Evolutionary conservation across 2,113 vertebrate genomes (phyloP), one percentile per base, ranked within the genome.

Genomic region (Calypte anna): DNA sequence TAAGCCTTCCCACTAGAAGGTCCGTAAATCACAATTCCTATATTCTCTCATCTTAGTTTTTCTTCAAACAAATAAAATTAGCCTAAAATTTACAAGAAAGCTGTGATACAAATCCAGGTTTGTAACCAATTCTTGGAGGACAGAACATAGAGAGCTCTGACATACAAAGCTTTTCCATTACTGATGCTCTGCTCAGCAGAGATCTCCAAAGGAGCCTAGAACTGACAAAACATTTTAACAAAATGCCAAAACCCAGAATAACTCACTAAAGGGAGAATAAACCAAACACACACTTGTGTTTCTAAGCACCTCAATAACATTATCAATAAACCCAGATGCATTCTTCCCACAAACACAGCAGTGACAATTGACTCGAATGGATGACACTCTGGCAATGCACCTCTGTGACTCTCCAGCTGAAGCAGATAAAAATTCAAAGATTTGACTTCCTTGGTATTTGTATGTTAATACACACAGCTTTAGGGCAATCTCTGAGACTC

Each of bases 381-480:
- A 72, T 93, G 94, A 64, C 84, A 87, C 83, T 92, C 89, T 23
- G 54, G 16, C 86, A 93, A 88, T 28, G 61, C 3, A 4, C 83
- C 88, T n/a, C 9, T 86, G 89, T 87, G 86, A 59, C 86, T 91
- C 91, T 72, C 27, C 4, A 77, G 72, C 73, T 90, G 68, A 93
- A 95, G 88, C 80, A 92, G 91, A 88, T 95, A 88, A 96, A 93
- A 94, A 95, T 81, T 68, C 88, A 83, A 68, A 90, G 92, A 93
- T 81, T 78, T 59, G 61, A 54, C 79, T 81, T 78, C 69, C 75
- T 91, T 72, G 82, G 82, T 77, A 86, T 96, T 96, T 96, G 79
- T 78, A 91, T 90, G 90, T 86, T 95, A 93, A 95, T 93, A 75
- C 46, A 18, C 73, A 57, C 22, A 61, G 95, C 93, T 94, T 96